Percentiles rank a stretch among this genome's conserved stretches.
These are phyloP conservation scores for Eupithecia subfuscata DNA, from an alignment of 2,888 invertebrate genomes.

Conservation along the genomic window DNA sequence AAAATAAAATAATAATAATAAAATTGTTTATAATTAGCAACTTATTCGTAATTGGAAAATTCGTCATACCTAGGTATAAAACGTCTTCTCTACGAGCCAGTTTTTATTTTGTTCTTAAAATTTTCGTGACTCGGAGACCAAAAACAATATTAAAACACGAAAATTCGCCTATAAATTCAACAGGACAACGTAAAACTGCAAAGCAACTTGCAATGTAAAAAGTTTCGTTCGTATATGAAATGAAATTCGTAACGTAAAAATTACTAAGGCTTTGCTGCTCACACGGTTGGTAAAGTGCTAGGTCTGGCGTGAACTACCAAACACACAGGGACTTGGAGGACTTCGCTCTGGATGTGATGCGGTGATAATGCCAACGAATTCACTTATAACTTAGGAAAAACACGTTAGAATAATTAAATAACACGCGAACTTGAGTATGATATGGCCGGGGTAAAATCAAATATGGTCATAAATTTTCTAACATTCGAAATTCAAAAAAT, in stretches of 20 bases:
- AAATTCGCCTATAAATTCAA: background rate
- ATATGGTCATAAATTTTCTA: background rate
- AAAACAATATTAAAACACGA: background rate
- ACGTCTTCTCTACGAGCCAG: too few relatives aligned
- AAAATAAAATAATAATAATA: too few relatives aligned
- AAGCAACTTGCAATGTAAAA: slow-evolving; percentile 27
- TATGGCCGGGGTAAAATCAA: too few relatives aligned
- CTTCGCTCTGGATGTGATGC: slow-evolving; percentile 8
- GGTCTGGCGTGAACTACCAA: slow-evolving; percentile 29
- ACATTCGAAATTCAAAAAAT: background rate
- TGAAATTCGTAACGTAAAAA: slow-evolving; percentile 31
- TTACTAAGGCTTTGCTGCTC: slow-evolving; percentile 26
- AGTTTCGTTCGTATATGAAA: slow-evolving; percentile 27
- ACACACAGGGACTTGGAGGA: slow-evolving; percentile 17
- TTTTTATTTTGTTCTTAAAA: too few relatives aligned
- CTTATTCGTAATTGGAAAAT: too few relatives aligned
- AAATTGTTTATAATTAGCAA: too few relatives aligned
- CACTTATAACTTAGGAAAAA: background rate
- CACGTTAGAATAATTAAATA: background rate
- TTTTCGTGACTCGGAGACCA: too few relatives aligned
- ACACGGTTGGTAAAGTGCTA: slow-evolving; percentile 23
- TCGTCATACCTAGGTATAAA: too few relatives aligned
- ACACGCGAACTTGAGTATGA: background rate
- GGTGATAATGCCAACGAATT: background rate
- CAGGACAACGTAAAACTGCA: slow-evolving; percentile 7